phyloP scores from a whole-genome alignment of 2,888 invertebrate genomes.

The Escarpia spicata region DNA sequence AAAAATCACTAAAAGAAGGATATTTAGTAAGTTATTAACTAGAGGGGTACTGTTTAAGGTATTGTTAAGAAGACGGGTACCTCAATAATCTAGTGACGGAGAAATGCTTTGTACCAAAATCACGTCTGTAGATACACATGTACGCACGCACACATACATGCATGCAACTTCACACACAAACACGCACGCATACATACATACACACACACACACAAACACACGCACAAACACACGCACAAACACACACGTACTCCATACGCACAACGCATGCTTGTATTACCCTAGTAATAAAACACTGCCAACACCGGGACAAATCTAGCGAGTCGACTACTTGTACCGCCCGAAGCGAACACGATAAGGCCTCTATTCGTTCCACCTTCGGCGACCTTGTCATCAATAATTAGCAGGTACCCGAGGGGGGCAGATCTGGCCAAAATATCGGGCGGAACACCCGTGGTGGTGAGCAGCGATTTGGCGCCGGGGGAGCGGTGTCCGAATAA shows the following conservation, averaged over 20 bases:
- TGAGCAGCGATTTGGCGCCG: not conserved
- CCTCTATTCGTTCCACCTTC: not conserved
- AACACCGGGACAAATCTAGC: not conserved
- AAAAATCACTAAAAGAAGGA: not conserved
- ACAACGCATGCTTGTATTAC: not conserved
- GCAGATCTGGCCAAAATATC: not conserved
- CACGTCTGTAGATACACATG: too few relatives aligned
- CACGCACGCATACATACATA: not conserved
- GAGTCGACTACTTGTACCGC: not conserved
- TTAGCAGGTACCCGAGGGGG: conserved; percentile 12
- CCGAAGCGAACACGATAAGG: not conserved
- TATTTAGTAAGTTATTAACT: not conserved
- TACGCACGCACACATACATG: too few relatives aligned
- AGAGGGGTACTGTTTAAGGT: too few relatives aligned
- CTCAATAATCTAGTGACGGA: too few relatives aligned
- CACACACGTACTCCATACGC: not conserved
- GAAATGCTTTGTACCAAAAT: too few relatives aligned
- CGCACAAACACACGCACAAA: not conserved
- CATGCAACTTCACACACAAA: too few relatives aligned
- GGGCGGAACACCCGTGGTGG: not conserved
- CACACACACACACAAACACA: conserved; percentile 16
- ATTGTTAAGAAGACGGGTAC: too few relatives aligned
- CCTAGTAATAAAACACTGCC: not conserved
- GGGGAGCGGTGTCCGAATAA: not conserved
- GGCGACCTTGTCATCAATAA: conserved; percentile 11